Base-by-base conservation (phyloP, 2,113 vertebrate species). In the Athene noctua region DNA sequence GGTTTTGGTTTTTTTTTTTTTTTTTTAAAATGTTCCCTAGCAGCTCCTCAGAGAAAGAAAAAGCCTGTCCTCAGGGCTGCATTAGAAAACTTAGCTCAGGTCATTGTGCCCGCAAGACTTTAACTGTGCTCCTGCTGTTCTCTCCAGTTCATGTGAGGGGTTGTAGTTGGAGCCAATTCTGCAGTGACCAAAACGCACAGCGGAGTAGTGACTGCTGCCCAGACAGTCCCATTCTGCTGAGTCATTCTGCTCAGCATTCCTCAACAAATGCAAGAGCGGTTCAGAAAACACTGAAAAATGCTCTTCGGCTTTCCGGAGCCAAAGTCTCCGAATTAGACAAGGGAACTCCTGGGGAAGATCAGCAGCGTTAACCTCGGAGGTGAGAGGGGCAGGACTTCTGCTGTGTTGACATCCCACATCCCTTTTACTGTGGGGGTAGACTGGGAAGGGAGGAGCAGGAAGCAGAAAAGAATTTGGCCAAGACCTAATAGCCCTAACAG, bases 391-490 rank as follows among this genome's bases (percentile, higher is more conserved):
- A 2, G 19, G 36, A 3, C 8, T 25, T 61, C 2, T 8, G 55
- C 77, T 9, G 1, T 3, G 30, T 3, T 20, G 29, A 38, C 62
- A 34, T 67, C 78, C 74, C 66, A 38, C 62, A 34, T 67, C 78
- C 74, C 66, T 21, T 20, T 0, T 22, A 1, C 8, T 44, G 40
- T 4, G 55, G 49, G 70, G 54, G 49, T 18, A 49, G 72, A 4
- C 65, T 18, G 78, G 81, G 42, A 84, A 66, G 88, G 88, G 88
- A 94, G 70, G 88, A 94, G 88, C 93, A 90, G 93, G 91, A 82
- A 80, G 26, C 2, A 21, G 63, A 21, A 11, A 66, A 61, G 51
- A 30, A 47, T 94, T 94, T 36, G 30, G 40, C 44, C 12, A 15
- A 29, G 29, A 72, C 68, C 71, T 54, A 2, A 13, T 27, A 75